Conservation (phyloP, 2,113 vertebrate species). For the Symphodus melops region DNA sequence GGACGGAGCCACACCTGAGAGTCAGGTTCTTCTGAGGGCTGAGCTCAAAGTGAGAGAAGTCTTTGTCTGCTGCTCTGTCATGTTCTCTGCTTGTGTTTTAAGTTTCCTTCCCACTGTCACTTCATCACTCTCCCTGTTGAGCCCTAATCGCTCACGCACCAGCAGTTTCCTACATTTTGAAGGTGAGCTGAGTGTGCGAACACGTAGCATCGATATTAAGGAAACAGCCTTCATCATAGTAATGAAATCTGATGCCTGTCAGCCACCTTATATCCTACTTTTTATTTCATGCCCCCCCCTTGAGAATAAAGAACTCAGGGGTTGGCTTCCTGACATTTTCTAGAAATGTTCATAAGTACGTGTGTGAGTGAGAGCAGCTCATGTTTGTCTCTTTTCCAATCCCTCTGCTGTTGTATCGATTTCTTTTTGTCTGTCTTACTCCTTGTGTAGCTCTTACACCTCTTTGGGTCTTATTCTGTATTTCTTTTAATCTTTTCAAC, state of each 20-base stretch:
- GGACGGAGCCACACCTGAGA: conserved; percentile 80
- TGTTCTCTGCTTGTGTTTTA: background rate
- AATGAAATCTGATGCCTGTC: too few species aligned
- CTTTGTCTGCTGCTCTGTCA: background rate
- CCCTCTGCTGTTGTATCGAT: background rate
- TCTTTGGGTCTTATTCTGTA: background rate
- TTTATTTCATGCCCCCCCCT: too few species aligned
- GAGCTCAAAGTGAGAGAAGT: conserved; percentile 85
- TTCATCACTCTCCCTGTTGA: background rate
- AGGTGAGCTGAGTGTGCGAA: too few species aligned
- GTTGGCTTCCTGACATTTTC: too few species aligned
- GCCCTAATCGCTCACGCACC: too few species aligned
- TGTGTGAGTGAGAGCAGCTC: too few species aligned
- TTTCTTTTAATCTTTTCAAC: background rate
- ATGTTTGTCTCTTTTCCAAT: background rate
- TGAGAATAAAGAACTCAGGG: too few species aligned
- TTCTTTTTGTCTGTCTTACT: background rate
- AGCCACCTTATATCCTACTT: too few species aligned
- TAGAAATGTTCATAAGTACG: too few species aligned
- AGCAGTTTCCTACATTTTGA: too few species aligned
- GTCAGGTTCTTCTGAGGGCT: conserved; percentile 87
- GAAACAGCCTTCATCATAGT: too few species aligned
- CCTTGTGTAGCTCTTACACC: background rate
- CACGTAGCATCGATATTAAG: too few species aligned
- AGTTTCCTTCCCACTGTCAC: background rate